phyloP scores from a whole-genome alignment of 1,140 invertebrate species.

The Drosophila subobscura region DNA sequence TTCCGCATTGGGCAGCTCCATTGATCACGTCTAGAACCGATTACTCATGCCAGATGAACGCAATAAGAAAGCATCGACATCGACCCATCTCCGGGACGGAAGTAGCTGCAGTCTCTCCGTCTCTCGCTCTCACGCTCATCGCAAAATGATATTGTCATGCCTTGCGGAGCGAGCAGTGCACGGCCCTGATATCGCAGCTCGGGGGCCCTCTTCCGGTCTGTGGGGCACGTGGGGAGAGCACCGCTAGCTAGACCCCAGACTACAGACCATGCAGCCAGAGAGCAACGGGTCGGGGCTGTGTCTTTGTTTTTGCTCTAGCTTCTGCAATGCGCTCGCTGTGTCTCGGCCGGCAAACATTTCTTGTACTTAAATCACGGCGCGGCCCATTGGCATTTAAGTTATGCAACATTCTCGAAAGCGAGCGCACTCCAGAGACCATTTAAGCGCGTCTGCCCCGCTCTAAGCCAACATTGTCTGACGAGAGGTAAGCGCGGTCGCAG shows the following conservation, averaged over 20 bases:
- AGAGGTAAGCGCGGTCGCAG: slow-evolving; percentile 31
- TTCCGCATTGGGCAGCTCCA: slow-evolving; percentile 1
- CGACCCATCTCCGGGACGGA: slow-evolving; percentile 35
- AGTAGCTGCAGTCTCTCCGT: slow-evolving; percentile 7
- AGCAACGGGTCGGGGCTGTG: too few relatives aligned
- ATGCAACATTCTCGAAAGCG: slow-evolving; percentile 65
- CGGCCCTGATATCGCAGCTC: slow-evolving; percentile 9
- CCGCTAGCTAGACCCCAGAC: neutral
- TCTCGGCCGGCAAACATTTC: slow-evolving; percentile 4
- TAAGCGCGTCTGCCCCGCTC: slow-evolving; percentile 50
- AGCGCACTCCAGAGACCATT: slow-evolving; percentile 53
- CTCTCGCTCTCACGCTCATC: slow-evolving; percentile 19
- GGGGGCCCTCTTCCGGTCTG: slow-evolving; percentile 55
- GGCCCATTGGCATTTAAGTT: slow-evolving; percentile 56
- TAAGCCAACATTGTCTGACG: slow-evolving; percentile 37
- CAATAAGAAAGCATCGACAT: neutral
- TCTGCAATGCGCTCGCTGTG: neutral
- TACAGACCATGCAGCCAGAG: neutral
- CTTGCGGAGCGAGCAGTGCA: slow-evolving; percentile 15
- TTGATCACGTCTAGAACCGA: slow-evolving; percentile 24
- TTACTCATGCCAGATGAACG: slow-evolving; percentile 20
- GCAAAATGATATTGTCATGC: slow-evolving; percentile 33
- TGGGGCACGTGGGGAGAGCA: slow-evolving; percentile 39
- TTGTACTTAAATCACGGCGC: slow-evolving; percentile 58
- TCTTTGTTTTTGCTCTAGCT: slow-evolving; percentile 4